Percentiles rank a stretch among this genome's conserved stretches.
phyloP scores from a whole-genome alignment of 2,888 invertebrate species.

The Lucinisca nassula region DNA sequence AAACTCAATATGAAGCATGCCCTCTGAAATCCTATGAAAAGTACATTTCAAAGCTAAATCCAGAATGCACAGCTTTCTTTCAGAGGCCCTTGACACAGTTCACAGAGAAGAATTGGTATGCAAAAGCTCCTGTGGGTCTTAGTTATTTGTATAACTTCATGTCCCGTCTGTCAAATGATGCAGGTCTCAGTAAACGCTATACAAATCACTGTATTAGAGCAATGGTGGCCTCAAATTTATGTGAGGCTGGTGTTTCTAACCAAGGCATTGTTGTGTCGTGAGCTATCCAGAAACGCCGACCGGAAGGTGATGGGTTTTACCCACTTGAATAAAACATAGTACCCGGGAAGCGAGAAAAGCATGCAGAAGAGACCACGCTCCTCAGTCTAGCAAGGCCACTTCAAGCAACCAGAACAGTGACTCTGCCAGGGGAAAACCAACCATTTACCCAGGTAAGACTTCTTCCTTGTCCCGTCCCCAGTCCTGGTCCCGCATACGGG shows the following conservation, averaged over 20 bases:
- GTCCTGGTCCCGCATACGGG: too few species aligned
- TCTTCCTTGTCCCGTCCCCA: too few species aligned
- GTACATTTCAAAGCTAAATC: slow-evolving; percentile 62
- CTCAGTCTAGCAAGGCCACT: too few species aligned
- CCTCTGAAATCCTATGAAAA: slow-evolving; percentile 58
- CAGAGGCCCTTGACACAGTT: slow-evolving; percentile 53
- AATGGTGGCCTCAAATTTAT: slow-evolving; percentile 44
- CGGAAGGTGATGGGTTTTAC: too few species aligned
- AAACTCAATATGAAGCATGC: slow-evolving; percentile 45
- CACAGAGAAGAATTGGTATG: slow-evolving; percentile 45
- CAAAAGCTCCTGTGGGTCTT: slow-evolving; percentile 55
- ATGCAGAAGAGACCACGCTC: too few species aligned
- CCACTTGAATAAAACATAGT: too few species aligned
- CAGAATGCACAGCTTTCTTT: slow-evolving; percentile 53
- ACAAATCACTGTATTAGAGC: slow-evolving; percentile 66
- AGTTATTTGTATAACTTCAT: slow-evolving; percentile 63
- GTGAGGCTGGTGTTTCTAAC: slow-evolving; percentile 32
- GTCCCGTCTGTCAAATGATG: slow-evolving; percentile 57
- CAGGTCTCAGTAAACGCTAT: slow-evolving; percentile 50
- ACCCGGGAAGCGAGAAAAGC: too few species aligned
- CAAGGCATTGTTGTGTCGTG: too few species aligned
- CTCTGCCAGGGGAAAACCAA: too few species aligned
- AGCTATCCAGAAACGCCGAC: too few species aligned
- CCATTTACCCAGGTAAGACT: too few species aligned
- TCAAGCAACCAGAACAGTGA: too few species aligned